Conservation (phyloP, 2,888 invertebrate species). For the Callinectes sapidus region DNA sequence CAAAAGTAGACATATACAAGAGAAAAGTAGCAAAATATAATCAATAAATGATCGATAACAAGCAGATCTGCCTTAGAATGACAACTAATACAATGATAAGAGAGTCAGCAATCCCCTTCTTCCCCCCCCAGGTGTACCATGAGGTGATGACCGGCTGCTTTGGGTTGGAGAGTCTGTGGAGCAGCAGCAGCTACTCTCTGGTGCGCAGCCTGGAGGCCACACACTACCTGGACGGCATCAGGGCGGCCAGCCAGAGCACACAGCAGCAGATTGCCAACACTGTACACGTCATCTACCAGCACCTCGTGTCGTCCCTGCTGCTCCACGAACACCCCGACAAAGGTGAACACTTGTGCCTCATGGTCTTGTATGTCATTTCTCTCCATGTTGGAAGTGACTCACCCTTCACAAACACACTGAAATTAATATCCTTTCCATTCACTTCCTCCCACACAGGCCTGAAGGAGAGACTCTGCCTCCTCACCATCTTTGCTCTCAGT, state of each 20-base stretch:
- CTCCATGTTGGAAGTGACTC: no score
- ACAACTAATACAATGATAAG: background rate
- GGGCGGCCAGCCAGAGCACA: conserved; percentile 77
- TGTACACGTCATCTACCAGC: conserved; percentile 79
- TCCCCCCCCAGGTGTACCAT: conserved; percentile 76
- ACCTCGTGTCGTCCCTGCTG: conserved; percentile 78
- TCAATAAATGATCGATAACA: background rate
- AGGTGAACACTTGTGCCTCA: conserved; percentile 18
- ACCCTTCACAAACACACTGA: no score
- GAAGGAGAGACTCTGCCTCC: conserved; percentile 77
- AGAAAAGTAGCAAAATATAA: background rate
- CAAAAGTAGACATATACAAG: background rate
- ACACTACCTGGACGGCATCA: conserved; percentile 79
- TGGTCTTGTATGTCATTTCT: no score
- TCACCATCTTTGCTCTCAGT: conserved; percentile 80
- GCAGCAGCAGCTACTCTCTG: conserved; percentile 60
- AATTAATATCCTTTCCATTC: background rate
- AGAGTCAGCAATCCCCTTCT: background rate
- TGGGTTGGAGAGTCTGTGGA: conserved; percentile 75
- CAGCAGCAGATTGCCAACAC: conserved; percentile 79
- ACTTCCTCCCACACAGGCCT: conserved; percentile 73
- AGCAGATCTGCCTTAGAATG: background rate
- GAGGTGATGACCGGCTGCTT: conserved; percentile 80
- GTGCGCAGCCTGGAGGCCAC: conserved; percentile 59
- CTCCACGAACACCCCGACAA: conserved; percentile 68